phyloP scores from a whole-genome alignment of 2,797 vertebrate species.

The Melanotaenia nigrans region DNA sequence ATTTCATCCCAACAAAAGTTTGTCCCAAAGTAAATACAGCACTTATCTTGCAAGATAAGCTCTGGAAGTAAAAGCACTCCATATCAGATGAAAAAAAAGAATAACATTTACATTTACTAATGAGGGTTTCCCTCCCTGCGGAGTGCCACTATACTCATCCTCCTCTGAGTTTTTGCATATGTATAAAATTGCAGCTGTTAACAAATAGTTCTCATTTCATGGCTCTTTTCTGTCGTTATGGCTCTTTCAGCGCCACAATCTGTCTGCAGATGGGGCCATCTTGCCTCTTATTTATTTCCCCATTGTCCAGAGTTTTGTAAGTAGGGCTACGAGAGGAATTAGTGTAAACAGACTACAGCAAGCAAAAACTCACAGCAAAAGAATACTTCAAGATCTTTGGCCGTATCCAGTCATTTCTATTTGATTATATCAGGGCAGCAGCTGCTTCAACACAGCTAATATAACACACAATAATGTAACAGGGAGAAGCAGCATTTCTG shows the following conservation, averaged over 20 bases:
- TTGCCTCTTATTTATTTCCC: background rate
- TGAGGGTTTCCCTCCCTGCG: background rate
- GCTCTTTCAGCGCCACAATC: background rate
- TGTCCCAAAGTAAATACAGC: background rate
- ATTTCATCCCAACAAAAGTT: background rate
- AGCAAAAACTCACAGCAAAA: conserved; percentile 13
- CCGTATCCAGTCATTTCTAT: background rate
- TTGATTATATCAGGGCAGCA: background rate
- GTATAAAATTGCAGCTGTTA: background rate
- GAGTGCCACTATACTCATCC: background rate
- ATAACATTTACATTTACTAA: background rate
- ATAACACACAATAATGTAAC: background rate
- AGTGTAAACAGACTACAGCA: background rate
- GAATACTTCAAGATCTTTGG: conserved; percentile 13
- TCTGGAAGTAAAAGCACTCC: background rate
- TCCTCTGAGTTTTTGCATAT: background rate
- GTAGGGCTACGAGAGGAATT: background rate
- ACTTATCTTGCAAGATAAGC: background rate
- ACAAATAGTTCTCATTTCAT: background rate
- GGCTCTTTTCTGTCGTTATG: background rate
- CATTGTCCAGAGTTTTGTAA: background rate
- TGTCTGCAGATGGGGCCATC: background rate
- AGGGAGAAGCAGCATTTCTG: background rate
- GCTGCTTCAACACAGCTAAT: background rate
- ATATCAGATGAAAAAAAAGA: background rate